Conservation (phyloP, 2,113 vertebrate genomes). For the Stercorarius parasiticus region DNA sequence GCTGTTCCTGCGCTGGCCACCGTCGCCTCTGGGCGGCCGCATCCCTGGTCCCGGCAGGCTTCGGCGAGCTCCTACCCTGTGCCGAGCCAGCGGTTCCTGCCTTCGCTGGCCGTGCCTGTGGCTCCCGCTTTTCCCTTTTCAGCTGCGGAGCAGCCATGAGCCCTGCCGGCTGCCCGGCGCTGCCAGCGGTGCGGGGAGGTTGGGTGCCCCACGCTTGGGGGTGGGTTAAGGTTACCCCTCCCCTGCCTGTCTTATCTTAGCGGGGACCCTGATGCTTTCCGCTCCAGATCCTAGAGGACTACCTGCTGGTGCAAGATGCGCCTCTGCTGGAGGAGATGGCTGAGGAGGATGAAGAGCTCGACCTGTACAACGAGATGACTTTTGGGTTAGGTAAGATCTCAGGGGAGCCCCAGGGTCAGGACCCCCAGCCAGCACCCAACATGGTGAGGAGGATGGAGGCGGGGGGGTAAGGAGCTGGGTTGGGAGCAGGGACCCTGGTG, state of each 20-base stretch:
- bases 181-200: fast-evolving
- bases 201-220: fast-evolving
- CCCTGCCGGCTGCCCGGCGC: not conserved
- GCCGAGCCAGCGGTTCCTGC: not conserved
- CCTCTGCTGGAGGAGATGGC: slow-evolving; percentile 81
- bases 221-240: not conserved
- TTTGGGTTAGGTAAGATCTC: slow-evolving; percentile 79
- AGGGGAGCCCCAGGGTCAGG: not conserved
- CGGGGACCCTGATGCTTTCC: not conserved
- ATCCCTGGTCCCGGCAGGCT: not conserved
- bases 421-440: not conserved
- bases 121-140: not conserved
- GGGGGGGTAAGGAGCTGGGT: not conserved
- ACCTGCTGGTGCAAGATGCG: slow-evolving; percentile 71
- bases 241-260: not conserved
- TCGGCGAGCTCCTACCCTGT: not conserved
- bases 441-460: not conserved
- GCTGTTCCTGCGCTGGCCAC: not conserved
- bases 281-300: slow-evolving; percentile 79
- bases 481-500: not conserved
- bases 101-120: fast-evolving
- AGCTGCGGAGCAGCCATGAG: not conserved
- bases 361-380: slow-evolving; percentile 86
- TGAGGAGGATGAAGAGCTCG: slow-evolving; percentile 86
- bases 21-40: fast-evolving